Evolutionary conservation across 2,888 invertebrate species (phyloP), one percentile per base, ranked within the genome.

Genomic region (Nasonovia ribisnigri): DNA sequence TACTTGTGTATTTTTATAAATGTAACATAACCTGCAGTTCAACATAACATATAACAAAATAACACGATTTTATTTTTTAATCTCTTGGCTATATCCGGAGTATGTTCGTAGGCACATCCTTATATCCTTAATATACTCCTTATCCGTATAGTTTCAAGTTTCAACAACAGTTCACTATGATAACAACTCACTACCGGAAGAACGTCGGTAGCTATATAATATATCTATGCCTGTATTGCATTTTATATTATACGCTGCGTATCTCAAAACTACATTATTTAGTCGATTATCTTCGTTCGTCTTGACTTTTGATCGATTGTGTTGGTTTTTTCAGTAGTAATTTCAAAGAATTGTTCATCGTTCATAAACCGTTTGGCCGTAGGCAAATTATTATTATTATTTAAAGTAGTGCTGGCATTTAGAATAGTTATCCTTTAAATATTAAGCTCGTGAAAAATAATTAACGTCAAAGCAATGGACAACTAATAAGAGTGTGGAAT

Each of bases 401-500:
- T 77, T 20, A 77, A 42, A 20, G 77, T 77, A 77, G 77, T 20
- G 8, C 77, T 36, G 77, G 77, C 77, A 36, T 77, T 77, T 77
- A 42, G 36, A 36, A 67, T 67, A 67, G n/a, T n/a, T 36, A 36
- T 77, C 16, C 13, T 36, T 67, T 67, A 67, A 67, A 36, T 77
- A 36, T 77, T 77, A 20, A 77, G 36, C 20, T 77, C 36, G 2
- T 36, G 67, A 77, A 77, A 77, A 77, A 77, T 36, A 77, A 77
- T 77, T 77, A 77, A 36, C 77, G 77, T 36, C 77, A 77, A 36
- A 77, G 77, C 36, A 77, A 36, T 77, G 77, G 77, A 26, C 42
- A 43, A 29, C 57, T 57, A 89, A 88, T 89, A 89, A 13, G 89
- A 13, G 89, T 57, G 54, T 57, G 3, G 57, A 57, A 89, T 57